Base-by-base conservation (phyloP, 2,113 vertebrate species). In the Damaliscus lunatus region DNA sequence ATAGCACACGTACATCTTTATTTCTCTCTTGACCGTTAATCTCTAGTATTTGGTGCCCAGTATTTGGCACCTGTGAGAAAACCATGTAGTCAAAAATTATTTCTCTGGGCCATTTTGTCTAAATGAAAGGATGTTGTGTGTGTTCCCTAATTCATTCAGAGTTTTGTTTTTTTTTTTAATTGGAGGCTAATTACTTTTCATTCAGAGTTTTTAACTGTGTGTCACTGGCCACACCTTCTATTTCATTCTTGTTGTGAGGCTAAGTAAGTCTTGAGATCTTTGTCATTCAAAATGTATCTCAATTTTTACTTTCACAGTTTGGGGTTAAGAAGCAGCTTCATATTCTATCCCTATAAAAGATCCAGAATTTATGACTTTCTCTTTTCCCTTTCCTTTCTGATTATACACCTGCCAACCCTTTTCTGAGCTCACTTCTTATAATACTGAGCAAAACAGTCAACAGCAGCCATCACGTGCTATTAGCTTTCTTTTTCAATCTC, bases 241-340 rank as follows among this genome's bases (percentile, higher is more conserved):
- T 82, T 83, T 82, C 74, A 88, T 94, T 90, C 67, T 96, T 92
- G 50, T 71, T 92, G 78, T 40, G 86, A 94, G 27, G 12, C 90
- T 87, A 31, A 88, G 57, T 92, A 21, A 88, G 46, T 94, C 55
- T 85, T 97, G n/a, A 94, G 31, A 80, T 25, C 25, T 78, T 64
- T 82, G 19, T 74, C 60, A 78, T 87, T 96, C 33, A 97, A 92
- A 90, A 64, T 6, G 52, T 62, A 81, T 46, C 50, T 77, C 33
- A 36, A 57, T 74, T 96, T 94, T 90, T 89, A 59, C 43, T 90
- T 90, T 95, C 50, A 83, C 11, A 59, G 19, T 77, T 81, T 96
- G n/a, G 16, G 62, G 10, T 89, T 81, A 78, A 96, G 55, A 87
- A 95, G 31, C 31, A 84, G 52, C 52, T 84, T 90, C 21, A 29